Base-by-base conservation (phyloP, 2,797 vertebrate genomes). In the Gymnothorax reevesii region DNA sequence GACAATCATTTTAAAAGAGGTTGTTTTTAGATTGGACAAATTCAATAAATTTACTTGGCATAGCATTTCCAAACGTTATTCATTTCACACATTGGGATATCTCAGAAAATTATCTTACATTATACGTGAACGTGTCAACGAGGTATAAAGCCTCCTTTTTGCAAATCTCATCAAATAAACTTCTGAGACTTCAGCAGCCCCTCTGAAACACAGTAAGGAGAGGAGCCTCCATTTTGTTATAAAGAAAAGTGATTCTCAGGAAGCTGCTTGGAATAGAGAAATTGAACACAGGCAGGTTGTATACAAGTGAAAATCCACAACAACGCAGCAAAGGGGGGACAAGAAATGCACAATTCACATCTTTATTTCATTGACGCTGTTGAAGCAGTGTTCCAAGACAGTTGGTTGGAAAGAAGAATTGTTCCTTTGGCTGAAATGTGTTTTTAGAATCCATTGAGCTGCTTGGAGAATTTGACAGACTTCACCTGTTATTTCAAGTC, bases 281-380 rank as follows among this genome's bases (percentile, higher is more conserved):
- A 79, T 22, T 79, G 75, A 54, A 79, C 15, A 79, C 17, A 22
- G 17, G 75, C 15, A 22, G 7, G 75, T 54, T 79, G 22, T 54
- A n/a, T 52, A n/a, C 17, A 77, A 77, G 75, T 52, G 12, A 54
- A 79, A 79, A 79, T 79, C 49, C 75, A 79, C 75, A 79, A 79
- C 75, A 79, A 54, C 49, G 17, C 73, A 77, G 42, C 42, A 33
- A 73, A 42, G 33, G 42, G 73, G 33, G 73, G 42, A 42, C 15
- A 10, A 52, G 49, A 49, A 52, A 77, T 17, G 27, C 42, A 42
- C 75, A 79, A 20, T 54, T 79, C 15, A 33, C 27, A 27, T 79
- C 75, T 79, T 49, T 79, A 79, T 79, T 79, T 79, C 49, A 49
- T 2, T 3, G 49, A 79, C 17, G 7, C 75, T 6, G 75, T 79